Base-by-base conservation (phyloP, 2,888 invertebrate species). In the Acrocyrtus sp. region DNA sequence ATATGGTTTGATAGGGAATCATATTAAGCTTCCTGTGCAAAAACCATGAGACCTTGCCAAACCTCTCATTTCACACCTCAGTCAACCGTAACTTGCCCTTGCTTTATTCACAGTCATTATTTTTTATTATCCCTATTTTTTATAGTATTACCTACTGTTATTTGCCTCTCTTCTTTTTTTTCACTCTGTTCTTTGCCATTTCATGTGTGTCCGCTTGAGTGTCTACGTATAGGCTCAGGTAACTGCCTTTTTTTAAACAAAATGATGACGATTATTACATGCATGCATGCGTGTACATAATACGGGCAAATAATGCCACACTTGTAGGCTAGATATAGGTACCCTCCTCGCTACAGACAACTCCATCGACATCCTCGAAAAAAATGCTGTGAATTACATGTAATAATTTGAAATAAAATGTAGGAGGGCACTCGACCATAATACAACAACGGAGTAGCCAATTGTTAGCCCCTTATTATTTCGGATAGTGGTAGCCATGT, bases 11-110 rank as follows among this genome's bases (percentile, higher is more conserved):
- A 78, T 70, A 67, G 56, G 61, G 72, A 70, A 61, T 78, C 75
- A 76, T 78, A 78, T 77, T 77, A 70, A 74, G 75, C 74, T 78
- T 78, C 78, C 78, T 78, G 74, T 74, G 74, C 72, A 69, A 75
- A 77, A 77, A 75, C 72, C 65, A 73, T 62, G 68, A 77, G 77
- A 77, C 77, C 77, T 77, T 77, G 77, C 77, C 77, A 77, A 77
- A 75, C 75, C 77, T 72, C 72, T 72, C 65, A 69, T 75, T 77
- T 77, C 75, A 77, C 77, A 77, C 77, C 77, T 77, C 73, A 75
- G 61, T 77, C 77, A 75, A 66, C 72, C 77, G 72, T 77, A 65
- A 67, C 77, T 68, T 72, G 75, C 72, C 72, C 72, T 75, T 72
- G 70, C 75, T 75, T 75, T 61, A 72, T 72, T 72, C 72, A 72